These are phyloP conservation scores for Drosophila rufa DNA, from an alignment of 1,140 invertebrate genomes.

Conservation along the genomic window DNA sequence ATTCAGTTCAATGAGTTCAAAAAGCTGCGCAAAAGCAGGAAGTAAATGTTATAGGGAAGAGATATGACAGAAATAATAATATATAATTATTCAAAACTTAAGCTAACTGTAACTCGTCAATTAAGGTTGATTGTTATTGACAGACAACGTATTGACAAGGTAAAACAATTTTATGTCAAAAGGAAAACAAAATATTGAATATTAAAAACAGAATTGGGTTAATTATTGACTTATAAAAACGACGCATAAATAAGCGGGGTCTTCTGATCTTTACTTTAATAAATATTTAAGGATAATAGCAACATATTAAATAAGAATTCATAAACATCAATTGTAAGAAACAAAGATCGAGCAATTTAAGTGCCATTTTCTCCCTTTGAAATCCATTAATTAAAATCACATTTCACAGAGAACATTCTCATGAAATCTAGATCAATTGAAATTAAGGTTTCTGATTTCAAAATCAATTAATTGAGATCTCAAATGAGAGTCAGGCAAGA, in stretches of 20 bases:
- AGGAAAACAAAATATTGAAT: not conserved
- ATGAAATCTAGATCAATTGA: conserved; percentile 5
- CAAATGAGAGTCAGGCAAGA: not conserved
- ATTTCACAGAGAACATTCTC: not conserved
- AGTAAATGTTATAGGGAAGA: conserved; percentile 19
- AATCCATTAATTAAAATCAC: conserved; percentile 8
- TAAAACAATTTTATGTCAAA: not conserved
- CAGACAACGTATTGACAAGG: not conserved
- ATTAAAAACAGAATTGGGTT: not conserved
- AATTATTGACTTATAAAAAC: not conserved
- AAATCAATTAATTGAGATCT: conserved; percentile 8
- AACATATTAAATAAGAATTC: not conserved
- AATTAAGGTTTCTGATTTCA: conserved; percentile 6
- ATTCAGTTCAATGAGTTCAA: conserved; percentile 61
- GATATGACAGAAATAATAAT: conserved; percentile 31
- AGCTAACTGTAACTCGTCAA: conserved; percentile 6
- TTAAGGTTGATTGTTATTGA: not conserved
- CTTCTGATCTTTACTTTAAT: not conserved
- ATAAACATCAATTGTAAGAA: not conserved
- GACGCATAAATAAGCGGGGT: not conserved
- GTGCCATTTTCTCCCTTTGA: not conserved
- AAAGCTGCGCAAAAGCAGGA: conserved; percentile 42
- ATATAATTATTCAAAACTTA: conserved; percentile 4
- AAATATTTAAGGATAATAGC: not conserved
- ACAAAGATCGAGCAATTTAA: not conserved